These are phyloP conservation scores for Ectemnius continuus DNA, from an alignment of 2,888 invertebrate genomes.

Conservation along the genomic window DNA sequence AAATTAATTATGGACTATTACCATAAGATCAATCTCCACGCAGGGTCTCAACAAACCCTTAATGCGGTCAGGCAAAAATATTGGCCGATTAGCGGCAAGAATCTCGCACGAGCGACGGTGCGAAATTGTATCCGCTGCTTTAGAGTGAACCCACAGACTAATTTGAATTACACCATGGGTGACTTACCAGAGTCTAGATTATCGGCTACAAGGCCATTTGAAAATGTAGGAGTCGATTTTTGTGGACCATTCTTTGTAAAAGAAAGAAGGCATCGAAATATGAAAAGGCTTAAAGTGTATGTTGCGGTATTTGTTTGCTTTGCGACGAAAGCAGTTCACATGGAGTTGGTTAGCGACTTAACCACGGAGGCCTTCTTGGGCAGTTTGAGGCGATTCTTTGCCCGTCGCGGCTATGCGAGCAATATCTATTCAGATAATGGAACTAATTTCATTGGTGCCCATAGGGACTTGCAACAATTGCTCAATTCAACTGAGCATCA, in stretches of 20 bases:
- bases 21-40: background rate
- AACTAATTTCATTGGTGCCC: conserved; percentile 13
- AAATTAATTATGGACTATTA: background rate
- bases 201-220: background rate
- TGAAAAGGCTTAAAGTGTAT: conserved; percentile 10
- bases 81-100: background rate
- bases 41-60: background rate
- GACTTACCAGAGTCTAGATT: conserved; percentile 15
- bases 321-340: conserved; percentile 17
- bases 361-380: conserved; percentile 16
- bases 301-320: conserved; percentile 15
- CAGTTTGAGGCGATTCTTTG: conserved; percentile 2
- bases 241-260: background rate
- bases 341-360: conserved; percentile 17
- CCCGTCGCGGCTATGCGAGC: background rate
- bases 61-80: conserved; percentile 4
- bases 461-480: conserved; percentile 21
- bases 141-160: too few species aligned
- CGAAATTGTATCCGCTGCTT: too few species aligned
- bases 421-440: conserved; percentile 19
- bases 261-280: conserved; percentile 1
- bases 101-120: background rate
- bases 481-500: background rate
- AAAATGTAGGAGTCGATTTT: too few species aligned
- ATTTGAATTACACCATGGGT: conserved; percentile 13